phyloP scores from a whole-genome alignment of 2,113 vertebrate species.

The Gracilinanus agilis region DNA sequence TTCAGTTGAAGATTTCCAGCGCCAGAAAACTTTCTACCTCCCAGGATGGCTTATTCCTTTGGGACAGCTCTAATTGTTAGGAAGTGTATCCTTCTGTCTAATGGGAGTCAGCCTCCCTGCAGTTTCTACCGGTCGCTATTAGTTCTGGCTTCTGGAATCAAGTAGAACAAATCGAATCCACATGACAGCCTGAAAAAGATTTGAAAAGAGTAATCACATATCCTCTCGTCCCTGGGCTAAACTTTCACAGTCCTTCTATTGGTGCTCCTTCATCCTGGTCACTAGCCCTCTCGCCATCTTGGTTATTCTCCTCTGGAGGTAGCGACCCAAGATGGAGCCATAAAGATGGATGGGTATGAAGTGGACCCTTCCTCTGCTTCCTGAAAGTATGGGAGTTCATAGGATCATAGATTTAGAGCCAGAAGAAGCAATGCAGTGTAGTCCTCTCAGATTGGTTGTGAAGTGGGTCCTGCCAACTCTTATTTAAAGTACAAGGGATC shows the following conservation, averaged over 20 bases:
- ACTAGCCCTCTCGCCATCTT: not conserved
- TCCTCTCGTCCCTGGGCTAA: not conserved
- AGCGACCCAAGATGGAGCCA: not conserved
- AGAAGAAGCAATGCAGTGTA: not conserved
- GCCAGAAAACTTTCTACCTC: not conserved
- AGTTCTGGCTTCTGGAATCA: not conserved
- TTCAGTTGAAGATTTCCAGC: not conserved
- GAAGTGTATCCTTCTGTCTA: not conserved
- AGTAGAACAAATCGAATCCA: conserved; percentile 1
- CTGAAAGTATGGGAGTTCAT: not conserved
- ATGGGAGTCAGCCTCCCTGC: not conserved
- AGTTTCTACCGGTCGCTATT: not conserved
- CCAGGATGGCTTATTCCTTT: not conserved
- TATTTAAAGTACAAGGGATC: not conserved
- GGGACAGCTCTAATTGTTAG: not conserved
- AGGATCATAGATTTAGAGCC: not conserved
- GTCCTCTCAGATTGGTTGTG: not conserved
- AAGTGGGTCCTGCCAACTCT: not conserved
- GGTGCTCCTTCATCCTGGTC: not conserved
- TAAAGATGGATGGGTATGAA: not conserved
- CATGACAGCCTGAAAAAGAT: not conserved
- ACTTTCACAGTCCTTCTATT: not conserved
- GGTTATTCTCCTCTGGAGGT: not conserved
- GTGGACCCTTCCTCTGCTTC: not conserved
- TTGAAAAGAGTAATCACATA: not conserved